These are phyloP conservation scores for Himalopsyche kuldschensis DNA, from an alignment of 2,888 invertebrate genomes.

Conservation along the genomic window DNA sequence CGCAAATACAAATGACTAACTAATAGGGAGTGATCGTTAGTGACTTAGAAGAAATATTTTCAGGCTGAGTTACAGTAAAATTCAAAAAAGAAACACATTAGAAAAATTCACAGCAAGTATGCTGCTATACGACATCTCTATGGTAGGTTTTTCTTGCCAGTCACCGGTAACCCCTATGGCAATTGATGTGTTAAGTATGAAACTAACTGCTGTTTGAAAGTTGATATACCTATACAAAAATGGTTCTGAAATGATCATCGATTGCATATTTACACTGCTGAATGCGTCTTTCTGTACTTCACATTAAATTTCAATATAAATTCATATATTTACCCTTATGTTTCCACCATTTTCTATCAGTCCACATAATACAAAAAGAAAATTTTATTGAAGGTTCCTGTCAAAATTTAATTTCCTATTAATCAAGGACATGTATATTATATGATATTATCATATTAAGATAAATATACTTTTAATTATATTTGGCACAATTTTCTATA, in stretches of 20 bases:
- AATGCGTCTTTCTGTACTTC: neutral
- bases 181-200: no score
- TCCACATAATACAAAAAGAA: neutral
- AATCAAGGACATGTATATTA: neutral
- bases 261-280: no score
- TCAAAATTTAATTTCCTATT: neutral
- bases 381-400: neutral
- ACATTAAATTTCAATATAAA: neutral
- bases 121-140: no score
- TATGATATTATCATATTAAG: neutral
- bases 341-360: neutral
- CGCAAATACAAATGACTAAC: no score
- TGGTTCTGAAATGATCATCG: neutral
- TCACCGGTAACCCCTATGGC: no score
- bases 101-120: no score
- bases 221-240: neutral
- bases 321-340: neutral
- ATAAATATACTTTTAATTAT: neutral
- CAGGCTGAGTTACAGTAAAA: no score
- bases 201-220: neutral
- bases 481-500: neutral
- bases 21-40: no score
- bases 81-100: no score
- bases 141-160: no score
- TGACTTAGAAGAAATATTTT: no score